Evolutionary conservation across 2,888 invertebrate genomes (phyloP), one percentile per base, ranked within the genome.

Genomic region (Coelinius sp.): DNA sequence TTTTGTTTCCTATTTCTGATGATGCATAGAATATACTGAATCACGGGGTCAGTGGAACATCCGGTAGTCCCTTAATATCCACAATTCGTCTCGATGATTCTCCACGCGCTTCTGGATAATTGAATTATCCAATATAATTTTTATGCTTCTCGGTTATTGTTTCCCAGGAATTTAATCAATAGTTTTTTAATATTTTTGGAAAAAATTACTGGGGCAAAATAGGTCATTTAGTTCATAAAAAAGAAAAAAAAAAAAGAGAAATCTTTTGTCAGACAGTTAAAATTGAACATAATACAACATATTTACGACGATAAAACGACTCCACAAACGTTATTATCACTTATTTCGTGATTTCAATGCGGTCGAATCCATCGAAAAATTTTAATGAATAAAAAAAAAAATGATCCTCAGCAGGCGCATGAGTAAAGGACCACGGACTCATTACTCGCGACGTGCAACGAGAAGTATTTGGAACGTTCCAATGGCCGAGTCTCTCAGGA

Each of bases 391-490:
- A 53, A 53, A 24, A 25, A 53, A 56, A 31, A 12, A 53, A 53
- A 14, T 22, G 52, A n/a, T 31, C 14, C 0, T n/a, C 4, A 62
- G 35, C 14, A 46, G 25, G 49, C 62, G 46, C 35, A 69, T 35
- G 59, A 59, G 68, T 31, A 46, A n/a, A n/a, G 76, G 75, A 74
- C 72, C 77, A 76, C 77, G 77, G 75, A 73, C 77, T 77, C 77
- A 76, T 78, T 75, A 78, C 78, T 78, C 75, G 79, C 79, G 78
- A 80, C 79, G 82, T 78, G 80, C 79, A 79, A 80, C 84, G 83
- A 82, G 80, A 84, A 85, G 85, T 85, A 85, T 86, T 86, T 81
- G 84, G 86, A 83, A 83, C 86, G 86, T 86, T 85, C 85, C 86
- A 83, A 81, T 86, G 86, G 84, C 85, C 85, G 86, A 84, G 66